Percentiles rank a stretch among this genome's conserved stretches.
These are phyloP conservation scores for Drosophila mercatorum DNA, from an alignment of 2,888 invertebrate species.

Conservation along the genomic window DNA sequence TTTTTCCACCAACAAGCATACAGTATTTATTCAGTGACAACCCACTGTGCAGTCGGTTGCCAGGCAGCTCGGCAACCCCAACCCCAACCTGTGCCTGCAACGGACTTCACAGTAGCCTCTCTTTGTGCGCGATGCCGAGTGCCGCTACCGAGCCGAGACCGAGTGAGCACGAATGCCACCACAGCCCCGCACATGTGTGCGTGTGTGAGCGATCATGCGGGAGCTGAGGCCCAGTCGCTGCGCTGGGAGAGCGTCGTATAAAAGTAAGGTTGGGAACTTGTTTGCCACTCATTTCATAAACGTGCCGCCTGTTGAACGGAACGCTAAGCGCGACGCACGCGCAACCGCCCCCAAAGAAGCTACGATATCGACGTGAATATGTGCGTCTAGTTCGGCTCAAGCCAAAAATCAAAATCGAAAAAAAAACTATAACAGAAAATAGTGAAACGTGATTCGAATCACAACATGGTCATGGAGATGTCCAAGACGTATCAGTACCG, in stretches of 20 bases:
- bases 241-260: constrained; percentile 75
- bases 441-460: constrained; percentile 33
- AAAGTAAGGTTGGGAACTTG: constrained; percentile 83
- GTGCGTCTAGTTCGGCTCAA: constrained; percentile 46
- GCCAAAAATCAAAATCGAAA: constrained; percentile 21
- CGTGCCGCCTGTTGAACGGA: constrained; percentile 79
- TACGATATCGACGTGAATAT: constrained; percentile 60
- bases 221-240: constrained; percentile 53
- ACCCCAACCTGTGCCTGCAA: constrained; percentile 57
- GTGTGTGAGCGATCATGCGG: constrained; percentile 65
- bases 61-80: constrained; percentile 54
- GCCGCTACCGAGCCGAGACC: constrained; percentile 70
- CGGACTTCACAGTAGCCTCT: constrained; percentile 78
- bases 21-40: not conserved
- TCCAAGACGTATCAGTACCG: constrained; percentile 97
- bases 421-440: constrained; percentile 11
- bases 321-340: constrained; percentile 65
- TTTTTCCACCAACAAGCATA: not conserved
- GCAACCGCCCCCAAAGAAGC: constrained; percentile 47
- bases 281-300: constrained; percentile 84
- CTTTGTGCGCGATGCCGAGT: constrained; percentile 70
- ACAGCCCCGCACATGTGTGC: constrained; percentile 22
- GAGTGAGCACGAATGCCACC: constrained; percentile 48
- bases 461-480: constrained; percentile 86
- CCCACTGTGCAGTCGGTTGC: constrained; percentile 55